Percentiles rank a stretch among this genome's conserved stretches.
These are phyloP conservation scores for Pithecia hirsuta DNA, from an alignment of 2,797 vertebrate species.

Conservation along the genomic window DNA sequence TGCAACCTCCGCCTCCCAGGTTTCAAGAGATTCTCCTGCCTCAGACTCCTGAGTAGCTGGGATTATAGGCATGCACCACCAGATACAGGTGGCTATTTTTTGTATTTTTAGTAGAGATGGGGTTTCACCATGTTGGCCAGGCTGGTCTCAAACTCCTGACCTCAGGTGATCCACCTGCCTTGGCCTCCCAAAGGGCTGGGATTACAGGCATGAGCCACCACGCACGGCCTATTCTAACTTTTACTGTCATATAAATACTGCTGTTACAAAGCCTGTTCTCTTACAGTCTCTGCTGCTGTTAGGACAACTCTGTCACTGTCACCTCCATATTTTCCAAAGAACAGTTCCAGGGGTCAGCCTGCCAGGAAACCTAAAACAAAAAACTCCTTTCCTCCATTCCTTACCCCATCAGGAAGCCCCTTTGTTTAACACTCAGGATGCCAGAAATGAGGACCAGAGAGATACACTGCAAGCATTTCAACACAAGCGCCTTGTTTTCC, in stretches of 20 bases:
- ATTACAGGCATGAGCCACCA: neutral
- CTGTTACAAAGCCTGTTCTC: neutral
- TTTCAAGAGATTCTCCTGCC: neutral
- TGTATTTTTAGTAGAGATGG: neutral
- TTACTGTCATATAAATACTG: accelerated
- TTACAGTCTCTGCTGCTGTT: neutral
- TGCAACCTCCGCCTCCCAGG: neutral
- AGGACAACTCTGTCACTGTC: neutral
- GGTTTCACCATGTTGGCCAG: neutral
- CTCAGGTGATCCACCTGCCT: neutral
- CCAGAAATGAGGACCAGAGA: neutral
- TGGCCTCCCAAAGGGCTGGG: neutral
- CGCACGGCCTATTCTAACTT: too few species aligned
- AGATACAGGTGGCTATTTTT: neutral
- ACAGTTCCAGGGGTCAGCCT: neutral
- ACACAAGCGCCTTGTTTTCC: neutral
- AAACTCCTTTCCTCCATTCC: neutral
- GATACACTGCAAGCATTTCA: neutral
- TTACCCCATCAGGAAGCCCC: neutral
- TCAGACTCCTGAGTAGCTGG: neutral
- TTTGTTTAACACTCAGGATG: neutral
- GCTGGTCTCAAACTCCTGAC: neutral
- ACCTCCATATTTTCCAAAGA: neutral
- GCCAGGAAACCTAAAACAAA: neutral
- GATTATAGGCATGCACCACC: neutral